Percentiles rank a stretch among this genome's conserved stretches.
Conservation (phyloP, 2,113 vertebrate species). For the Pelobates fuscus region DNA sequence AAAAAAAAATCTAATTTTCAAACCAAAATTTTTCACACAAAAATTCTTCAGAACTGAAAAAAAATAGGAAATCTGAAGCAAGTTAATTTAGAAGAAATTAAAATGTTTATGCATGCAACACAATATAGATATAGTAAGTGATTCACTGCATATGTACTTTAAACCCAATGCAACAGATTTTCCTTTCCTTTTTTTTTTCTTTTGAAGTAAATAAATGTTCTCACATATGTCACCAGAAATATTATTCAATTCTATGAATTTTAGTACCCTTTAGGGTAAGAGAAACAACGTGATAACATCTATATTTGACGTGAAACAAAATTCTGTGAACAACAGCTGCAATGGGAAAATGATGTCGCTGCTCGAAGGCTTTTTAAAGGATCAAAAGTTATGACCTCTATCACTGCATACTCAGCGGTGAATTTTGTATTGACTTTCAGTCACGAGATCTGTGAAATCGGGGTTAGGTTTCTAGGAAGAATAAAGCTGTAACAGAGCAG, state of each 20-base stretch:
- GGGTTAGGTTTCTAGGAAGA: neutral
- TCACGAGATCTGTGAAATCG: constrained; percentile 2
- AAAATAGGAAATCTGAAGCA: too few species aligned
- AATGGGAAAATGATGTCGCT: neutral
- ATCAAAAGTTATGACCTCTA: constrained; percentile 29
- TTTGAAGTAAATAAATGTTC: neutral
- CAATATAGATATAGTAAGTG: too few species aligned
- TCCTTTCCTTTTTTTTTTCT: neutral
- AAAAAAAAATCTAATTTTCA: too few species aligned
- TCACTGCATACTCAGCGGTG: neutral
- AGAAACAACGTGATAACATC: constrained; percentile 21
- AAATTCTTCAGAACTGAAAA: too few species aligned
- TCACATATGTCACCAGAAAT: neutral
- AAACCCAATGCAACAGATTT: too few species aligned
- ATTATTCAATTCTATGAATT: neutral
- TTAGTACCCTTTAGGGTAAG: neutral
- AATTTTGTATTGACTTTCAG: constrained; percentile 18
- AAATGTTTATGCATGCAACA: too few species aligned
- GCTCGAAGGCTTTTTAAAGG: neutral
- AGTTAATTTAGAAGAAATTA: too few species aligned
- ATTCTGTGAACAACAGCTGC: neutral
- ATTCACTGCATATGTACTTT: too few species aligned
- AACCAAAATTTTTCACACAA: too few species aligned
- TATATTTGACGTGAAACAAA: constrained; percentile 12
- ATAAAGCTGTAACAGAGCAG: neutral